phyloP scores from a whole-genome alignment of 2,888 invertebrate species.

The Pantelozetes paolii region DNA sequence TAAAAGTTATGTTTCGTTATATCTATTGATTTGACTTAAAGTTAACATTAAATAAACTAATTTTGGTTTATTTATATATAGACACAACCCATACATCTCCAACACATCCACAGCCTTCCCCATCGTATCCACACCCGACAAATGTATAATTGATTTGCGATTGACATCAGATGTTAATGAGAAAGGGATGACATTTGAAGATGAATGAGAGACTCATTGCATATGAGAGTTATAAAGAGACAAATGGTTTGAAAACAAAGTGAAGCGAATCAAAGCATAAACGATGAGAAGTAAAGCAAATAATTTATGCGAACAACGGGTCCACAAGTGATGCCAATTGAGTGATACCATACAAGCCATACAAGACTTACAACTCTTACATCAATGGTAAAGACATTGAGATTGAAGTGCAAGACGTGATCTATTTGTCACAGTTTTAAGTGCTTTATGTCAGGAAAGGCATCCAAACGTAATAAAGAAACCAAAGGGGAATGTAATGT shows the following conservation, averaged over 20 bases:
- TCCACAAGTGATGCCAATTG: constrained; percentile 8
- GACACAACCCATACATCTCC: background rate
- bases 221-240: background rate
- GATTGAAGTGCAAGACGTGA: background rate
- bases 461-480: background rate
- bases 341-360: background rate
- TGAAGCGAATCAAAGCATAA: background rate
- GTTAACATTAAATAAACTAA: background rate
- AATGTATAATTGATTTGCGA: background rate
- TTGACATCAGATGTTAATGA: background rate
- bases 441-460: background rate
- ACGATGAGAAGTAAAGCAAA: background rate
- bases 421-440: background rate
- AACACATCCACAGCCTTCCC: no score
- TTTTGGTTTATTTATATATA: background rate
- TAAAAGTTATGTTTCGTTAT: background rate
- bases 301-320: constrained; percentile 3
- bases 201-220: constrained; percentile 8
- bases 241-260: background rate
- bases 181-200: background rate
- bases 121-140: background rate
- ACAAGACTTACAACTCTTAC: background rate
- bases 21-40: background rate
- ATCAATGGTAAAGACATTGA: background rate
- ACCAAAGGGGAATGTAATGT: constrained; percentile 12